Percentiles rank a stretch among this genome's conserved stretches.
These are phyloP conservation scores for Diadumene lineata DNA, from an alignment of 92 coral and sea anemone species.

Conservation along the genomic window DNA sequence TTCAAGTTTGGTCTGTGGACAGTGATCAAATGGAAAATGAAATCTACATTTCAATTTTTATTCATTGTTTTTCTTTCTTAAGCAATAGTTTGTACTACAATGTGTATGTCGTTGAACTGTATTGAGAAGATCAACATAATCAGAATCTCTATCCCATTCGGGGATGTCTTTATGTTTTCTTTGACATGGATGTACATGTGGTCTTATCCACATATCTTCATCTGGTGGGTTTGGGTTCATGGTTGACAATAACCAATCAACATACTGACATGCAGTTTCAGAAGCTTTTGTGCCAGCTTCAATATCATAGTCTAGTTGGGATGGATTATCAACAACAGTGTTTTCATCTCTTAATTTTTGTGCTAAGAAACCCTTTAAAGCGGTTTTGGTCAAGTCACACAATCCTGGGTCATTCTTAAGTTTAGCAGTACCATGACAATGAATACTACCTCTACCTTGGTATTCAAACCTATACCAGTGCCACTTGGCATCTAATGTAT, in stretches of 20 bases:
- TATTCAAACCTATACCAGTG: constrained; percentile 86
- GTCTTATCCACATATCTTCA: constrained; percentile 61
- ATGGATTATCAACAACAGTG: constrained; percentile 34
- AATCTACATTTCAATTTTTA: constrained; percentile 69
- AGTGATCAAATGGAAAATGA: constrained; percentile 64
- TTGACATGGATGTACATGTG: constrained; percentile 63
- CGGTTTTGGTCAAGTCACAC: constrained; percentile 68
- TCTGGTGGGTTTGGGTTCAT: constrained; percentile 77
- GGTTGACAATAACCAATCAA: constrained; percentile 76
- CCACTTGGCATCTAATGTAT: constrained; percentile 74
- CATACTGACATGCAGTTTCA: constrained; percentile 67
- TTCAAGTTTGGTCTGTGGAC: constrained; percentile 63
- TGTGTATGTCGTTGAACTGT: constrained; percentile 79
- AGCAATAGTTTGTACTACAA: constrained; percentile 72
- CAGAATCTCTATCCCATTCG: constrained; percentile 59
- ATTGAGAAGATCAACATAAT: constrained; percentile 67
- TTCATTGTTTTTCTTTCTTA: constrained; percentile 60
- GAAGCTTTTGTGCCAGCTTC: constrained; percentile 66
- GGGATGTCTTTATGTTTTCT: constrained; percentile 57
- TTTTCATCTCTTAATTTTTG: constrained; percentile 70
- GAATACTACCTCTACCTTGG: constrained; percentile 76
- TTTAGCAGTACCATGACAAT: constrained; percentile 75
- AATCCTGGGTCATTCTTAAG: constrained; percentile 76
- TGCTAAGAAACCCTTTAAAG: constrained; percentile 73
- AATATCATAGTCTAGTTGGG: constrained; percentile 54